Evolutionary conservation across 2,113 vertebrate genomes (phyloP), one percentile per base, ranked within the genome.

Genomic region (Anser brachyrhynchus): DNA sequence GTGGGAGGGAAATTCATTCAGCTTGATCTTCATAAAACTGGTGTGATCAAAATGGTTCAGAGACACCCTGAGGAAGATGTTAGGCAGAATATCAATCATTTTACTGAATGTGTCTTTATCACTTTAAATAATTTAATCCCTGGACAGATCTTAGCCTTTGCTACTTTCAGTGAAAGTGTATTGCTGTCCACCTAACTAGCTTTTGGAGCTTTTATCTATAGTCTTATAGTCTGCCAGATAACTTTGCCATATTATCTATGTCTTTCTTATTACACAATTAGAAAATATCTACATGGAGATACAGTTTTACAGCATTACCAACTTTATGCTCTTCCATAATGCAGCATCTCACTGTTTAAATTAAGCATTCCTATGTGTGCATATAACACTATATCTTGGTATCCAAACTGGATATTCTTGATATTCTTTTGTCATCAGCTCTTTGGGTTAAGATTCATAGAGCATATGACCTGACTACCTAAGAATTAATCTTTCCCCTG

Each of bases 61-160:
- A 49, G 57, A 29, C 29, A 57, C 29, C 28, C 54, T 57, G 54
- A 57, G 10, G 11, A 59, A 28, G 6, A 65, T 70, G 49, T 58
- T 28, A 94, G 35, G 16, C 23, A 79, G 55, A 64, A 74, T 70
- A 84, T 74, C 55, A 52, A 46, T 87, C 31, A 64, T 74, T 69
- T 79, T 51, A 83, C 23, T 1, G 1, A 64, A 62, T 0, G 0
- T 23, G 33, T 46, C 65, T 46, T 78, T 17, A n/a, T n/a, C 31
- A 26, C 7, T 62, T 78, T 67, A 67, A 85, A 46, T 29, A 76
- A 49, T 69, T 80, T 3, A 2, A 89, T 28, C 15, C 83, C 33
- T 19, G 18, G 58, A 76, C 9, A 69, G 10, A 4, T 55, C 5
- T 62, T 37, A 52, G 26, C 11, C 12, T 75, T 92, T 85, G 1